Base-by-base conservation (phyloP, 2,113 vertebrate genomes). In the Atrichornis clamosus region DNA sequence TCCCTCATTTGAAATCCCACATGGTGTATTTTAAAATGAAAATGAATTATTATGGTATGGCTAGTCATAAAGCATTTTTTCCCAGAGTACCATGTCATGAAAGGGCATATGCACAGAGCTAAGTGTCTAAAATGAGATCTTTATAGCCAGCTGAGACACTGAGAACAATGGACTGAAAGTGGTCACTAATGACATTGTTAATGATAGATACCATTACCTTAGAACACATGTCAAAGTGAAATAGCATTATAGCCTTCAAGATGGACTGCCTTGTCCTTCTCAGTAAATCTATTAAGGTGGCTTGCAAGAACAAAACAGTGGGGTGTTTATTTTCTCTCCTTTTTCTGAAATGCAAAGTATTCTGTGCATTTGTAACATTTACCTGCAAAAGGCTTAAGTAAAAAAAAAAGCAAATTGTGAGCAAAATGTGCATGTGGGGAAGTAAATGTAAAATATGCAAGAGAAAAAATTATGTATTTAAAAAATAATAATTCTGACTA, bases 201-300 rank as follows among this genome's bases (percentile, higher is more conserved):
- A 97, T 98, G 97, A 97, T 97, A 93, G 95, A 97, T 97, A 94
- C 95, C 91, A 97, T 97, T 97, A 96, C 97, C 92, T 97, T 90
- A 62, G 91, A 97, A 91, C 72, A 94, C 85, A 97, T 95, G 91
- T 94, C 93, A 94, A 89, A 95, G 67, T 94, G 94, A 97, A 95
- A 95, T 96, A 94, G 83, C 92, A 95, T 97, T 96, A 97, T 92
- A 96, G 95, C 94, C 92, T 95, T 93, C 84, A 90, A 95, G 95
- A 97, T 93, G 85, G 83, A 96, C 91, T 90, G 85, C 78, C 81
- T 90, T 95, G 89, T 96, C 95, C 95, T 97, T 89, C 92, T 92
- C 60, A 76, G 83, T 93, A 91, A 93, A 97, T 93, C 95, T 95
- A 56, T 97, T 97, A 96, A 93, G 69, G 86, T 72, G 35, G 23